Conservation (phyloP, 2,113 vertebrate species). For the Gnathonemus echidnorhynchus region DNA sequence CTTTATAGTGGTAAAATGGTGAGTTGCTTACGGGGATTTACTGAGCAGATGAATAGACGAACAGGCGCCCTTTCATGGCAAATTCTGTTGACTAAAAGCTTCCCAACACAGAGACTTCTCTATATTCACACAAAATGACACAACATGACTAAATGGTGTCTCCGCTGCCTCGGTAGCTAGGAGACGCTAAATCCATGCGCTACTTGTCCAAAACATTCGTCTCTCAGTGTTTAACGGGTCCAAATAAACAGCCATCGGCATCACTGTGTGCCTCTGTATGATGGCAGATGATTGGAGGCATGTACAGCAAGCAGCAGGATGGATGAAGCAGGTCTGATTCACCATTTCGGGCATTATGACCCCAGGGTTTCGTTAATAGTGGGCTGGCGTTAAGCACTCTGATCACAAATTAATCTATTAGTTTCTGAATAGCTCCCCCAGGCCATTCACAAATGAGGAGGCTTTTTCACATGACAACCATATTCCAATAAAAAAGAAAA, state of each 20-base stretch:
- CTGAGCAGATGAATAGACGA: conserved; percentile 38
- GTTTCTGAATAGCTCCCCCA: neutral
- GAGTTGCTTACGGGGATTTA: conserved; percentile 45
- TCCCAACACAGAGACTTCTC: neutral
- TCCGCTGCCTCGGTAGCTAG: neutral
- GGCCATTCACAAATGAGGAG: neutral
- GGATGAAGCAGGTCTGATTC: neutral
- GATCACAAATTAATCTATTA: neutral
- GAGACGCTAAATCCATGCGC: neutral
- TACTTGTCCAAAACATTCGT: neutral
- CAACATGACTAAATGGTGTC: neutral
- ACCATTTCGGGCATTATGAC: neutral
- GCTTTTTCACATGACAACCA: neutral
- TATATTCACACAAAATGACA: neutral
- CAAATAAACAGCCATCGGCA: neutral
- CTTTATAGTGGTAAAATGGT: conserved; percentile 51
- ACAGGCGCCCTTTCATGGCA: conserved; percentile 25
- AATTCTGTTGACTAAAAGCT: neutral
- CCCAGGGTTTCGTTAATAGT: neutral
- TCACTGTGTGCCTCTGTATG: neutral
- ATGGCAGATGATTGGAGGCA: neutral
- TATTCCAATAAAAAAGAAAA: neutral
- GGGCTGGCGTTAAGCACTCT: neutral
- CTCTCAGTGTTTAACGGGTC: neutral
- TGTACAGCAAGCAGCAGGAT: neutral